A percentile compares a stretch with the other conserved stretches of the same genome.
Conservation (phyloP, 2,797 vertebrate species). For the Apogon hyalosoma region DNA sequence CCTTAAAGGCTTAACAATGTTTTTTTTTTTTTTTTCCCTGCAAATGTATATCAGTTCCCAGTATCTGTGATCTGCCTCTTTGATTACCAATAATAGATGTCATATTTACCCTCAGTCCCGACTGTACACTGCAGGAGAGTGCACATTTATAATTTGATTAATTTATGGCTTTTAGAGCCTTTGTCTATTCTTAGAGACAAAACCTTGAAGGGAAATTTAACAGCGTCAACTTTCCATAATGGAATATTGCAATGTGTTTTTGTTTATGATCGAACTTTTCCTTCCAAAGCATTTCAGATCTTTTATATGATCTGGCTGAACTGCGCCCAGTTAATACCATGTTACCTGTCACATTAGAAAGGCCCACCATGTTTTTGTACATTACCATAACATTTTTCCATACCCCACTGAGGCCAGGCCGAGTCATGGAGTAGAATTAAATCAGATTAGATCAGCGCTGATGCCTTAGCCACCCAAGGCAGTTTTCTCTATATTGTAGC, state of each 20-base stretch:
- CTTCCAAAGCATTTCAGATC: slow-evolving; percentile 33
- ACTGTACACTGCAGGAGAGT: no score
- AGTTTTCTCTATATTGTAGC: slow-evolving; percentile 67
- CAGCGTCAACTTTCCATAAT: neutral
- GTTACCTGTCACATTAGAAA: slow-evolving; percentile 78
- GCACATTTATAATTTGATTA: neutral
- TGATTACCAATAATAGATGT: no score
- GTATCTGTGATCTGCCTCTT: no score
- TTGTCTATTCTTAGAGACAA: neutral
- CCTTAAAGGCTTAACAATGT: no score
- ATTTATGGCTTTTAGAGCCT: neutral
- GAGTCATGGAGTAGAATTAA: slow-evolving; percentile 72
- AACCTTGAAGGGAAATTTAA: neutral
- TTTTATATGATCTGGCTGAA: slow-evolving; percentile 41
- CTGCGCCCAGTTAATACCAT: slow-evolving; percentile 68
- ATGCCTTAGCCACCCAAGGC: slow-evolving; percentile 79
- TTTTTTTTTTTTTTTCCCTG: no score
- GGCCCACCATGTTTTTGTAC: slow-evolving; percentile 74
- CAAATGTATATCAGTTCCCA: no score
- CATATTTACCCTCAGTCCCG: no score
- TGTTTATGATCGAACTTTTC: slow-evolving; percentile 22
- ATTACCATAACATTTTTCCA: slow-evolving; percentile 76
- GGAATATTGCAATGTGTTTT: slow-evolving; percentile 11
- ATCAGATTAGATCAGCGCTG: slow-evolving; percentile 80
- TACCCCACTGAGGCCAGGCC: slow-evolving; percentile 66